These are phyloP conservation scores for Chydorus sphaericus DNA, from an alignment of 2,888 invertebrate species.

Conservation along the genomic window DNA sequence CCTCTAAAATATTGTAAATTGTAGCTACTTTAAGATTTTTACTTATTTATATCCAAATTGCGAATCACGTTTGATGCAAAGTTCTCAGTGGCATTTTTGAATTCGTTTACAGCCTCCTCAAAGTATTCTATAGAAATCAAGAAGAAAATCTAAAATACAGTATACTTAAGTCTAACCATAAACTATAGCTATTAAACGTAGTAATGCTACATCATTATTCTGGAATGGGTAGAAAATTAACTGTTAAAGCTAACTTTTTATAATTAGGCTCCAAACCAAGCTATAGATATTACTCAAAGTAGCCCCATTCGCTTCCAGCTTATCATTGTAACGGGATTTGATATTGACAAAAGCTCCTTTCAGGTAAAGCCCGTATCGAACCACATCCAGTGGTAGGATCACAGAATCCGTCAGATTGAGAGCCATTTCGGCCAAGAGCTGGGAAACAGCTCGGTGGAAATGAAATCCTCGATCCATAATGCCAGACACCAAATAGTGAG, in stretches of 20 bases:
- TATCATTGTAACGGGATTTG: background rate
- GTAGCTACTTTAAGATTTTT: background rate
- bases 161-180: too few relatives aligned
- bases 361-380: conserved; percentile 21
- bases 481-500: conserved; percentile 25
- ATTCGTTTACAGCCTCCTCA: conserved; percentile 4
- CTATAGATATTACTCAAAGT: background rate
- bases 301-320: background rate
- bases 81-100: background rate
- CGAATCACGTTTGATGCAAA: background rate
- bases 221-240: too few relatives aligned
- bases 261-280: too few relatives aligned
- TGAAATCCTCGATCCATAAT: conserved; percentile 27
- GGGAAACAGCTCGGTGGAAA: conserved; percentile 21
- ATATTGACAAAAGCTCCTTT: conserved; percentile 1
- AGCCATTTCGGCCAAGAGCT: conserved; percentile 27
- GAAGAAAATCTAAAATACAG: too few relatives aligned
- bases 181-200: too few relatives aligned
- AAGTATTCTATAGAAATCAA: too few relatives aligned
- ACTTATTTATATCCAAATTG: background rate
- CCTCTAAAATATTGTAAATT: background rate
- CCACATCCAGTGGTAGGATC: conserved; percentile 28
- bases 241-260: too few relatives aligned
- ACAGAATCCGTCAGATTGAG: conserved; percentile 26
- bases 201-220: too few relatives aligned